Percentiles rank a stretch among this genome's conserved stretches.
Conservation (phyloP, 2,797 vertebrate species). For the Etheostoma perlongum region DNA sequence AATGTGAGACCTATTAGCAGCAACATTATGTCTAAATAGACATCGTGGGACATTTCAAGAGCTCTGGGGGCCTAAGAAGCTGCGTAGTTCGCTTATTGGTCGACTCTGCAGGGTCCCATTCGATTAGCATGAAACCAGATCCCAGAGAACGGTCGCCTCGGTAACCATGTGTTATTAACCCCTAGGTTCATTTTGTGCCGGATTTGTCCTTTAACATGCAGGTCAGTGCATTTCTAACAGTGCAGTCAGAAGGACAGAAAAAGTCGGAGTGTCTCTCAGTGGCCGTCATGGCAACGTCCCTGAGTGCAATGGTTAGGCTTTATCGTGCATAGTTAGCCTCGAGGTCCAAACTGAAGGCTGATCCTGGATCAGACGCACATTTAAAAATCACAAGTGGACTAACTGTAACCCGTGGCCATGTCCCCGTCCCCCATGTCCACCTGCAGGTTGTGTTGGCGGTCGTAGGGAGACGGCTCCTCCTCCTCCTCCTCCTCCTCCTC, state of each 20-base stretch:
- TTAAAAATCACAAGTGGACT: not conserved
- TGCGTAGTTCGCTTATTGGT: too few relatives aligned
- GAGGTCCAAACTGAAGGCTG: rapidly evolving
- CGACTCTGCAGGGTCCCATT: too few relatives aligned
- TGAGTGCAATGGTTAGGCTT: not conserved
- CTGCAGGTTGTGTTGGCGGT: rapidly evolving
- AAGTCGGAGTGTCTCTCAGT: not conserved
- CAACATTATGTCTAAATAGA: too few relatives aligned
- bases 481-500: not conserved
- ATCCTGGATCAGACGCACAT: too few relatives aligned
- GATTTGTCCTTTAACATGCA: too few relatives aligned
- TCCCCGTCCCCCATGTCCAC: conserved; percentile 52
- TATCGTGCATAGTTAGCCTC: rapidly evolving
- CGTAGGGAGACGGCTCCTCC: not conserved
- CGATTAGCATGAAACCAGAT: too few relatives aligned
- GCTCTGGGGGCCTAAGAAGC: too few relatives aligned
- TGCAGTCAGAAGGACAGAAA: not conserved
- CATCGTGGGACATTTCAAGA: too few relatives aligned
- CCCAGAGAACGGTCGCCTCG: too few relatives aligned
- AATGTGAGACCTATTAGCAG: too few relatives aligned
- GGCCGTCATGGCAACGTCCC: not conserved
- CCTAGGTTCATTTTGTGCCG: too few relatives aligned
- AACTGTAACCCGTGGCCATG: not conserved
- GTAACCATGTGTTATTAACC: too few relatives aligned
- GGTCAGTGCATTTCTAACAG: not conserved